Evolutionary conservation across 2,113 vertebrate genomes (phyloP).

Genomic region (Neoarius graeffei): DNA sequence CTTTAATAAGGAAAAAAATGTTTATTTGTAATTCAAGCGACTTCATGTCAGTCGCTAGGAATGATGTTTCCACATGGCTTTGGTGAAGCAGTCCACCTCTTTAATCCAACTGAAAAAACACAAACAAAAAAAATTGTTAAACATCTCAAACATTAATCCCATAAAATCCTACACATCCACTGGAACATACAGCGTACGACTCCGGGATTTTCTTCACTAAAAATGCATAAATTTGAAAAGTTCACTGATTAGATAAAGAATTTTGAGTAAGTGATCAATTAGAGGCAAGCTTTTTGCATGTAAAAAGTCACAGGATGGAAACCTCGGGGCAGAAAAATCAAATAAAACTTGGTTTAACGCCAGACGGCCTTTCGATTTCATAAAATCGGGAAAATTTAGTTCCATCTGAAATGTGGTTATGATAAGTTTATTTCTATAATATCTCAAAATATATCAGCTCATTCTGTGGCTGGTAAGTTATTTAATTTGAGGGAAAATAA

Average conservation of each 20-base stretch:
- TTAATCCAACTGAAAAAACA: constrained; percentile 52
- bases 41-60: constrained; percentile 6
- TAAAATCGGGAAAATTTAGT: too few species aligned
- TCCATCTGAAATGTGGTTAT: too few species aligned
- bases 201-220: background rate
- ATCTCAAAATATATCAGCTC: too few species aligned
- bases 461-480: too few species aligned
- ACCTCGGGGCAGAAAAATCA: background rate
- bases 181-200: background rate
- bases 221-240: background rate
- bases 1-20: constrained; percentile 32
- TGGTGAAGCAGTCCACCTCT: constrained; percentile 1
- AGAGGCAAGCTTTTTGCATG: background rate
- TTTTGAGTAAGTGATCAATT: background rate
- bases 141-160: background rate
- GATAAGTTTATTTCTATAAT: too few species aligned
- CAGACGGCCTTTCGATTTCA: too few species aligned
- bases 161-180: background rate
- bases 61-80: constrained; percentile 12
- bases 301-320: too few species aligned
- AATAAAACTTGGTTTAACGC: background rate
- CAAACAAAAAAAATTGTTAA: background rate
- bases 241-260: background rate
- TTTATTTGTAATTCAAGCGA: constrained; percentile 26
- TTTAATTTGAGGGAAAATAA: too few species aligned